These are phyloP conservation scores for Diprion similis DNA, from an alignment of 1,140 invertebrate genomes.

Conservation along the genomic window DNA sequence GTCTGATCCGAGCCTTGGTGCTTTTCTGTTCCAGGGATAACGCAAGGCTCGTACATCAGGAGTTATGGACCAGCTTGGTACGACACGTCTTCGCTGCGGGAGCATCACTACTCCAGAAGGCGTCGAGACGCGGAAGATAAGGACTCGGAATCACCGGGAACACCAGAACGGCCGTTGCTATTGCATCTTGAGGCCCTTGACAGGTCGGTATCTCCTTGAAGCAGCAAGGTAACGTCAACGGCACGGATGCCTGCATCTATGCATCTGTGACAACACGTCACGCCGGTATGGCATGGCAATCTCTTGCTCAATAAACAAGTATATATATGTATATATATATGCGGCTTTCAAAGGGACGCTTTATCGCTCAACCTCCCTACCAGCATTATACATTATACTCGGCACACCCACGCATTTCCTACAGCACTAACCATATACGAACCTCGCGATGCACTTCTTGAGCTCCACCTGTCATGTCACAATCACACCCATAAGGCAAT, in stretches of 20 bases:
- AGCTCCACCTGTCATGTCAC: too few species aligned
- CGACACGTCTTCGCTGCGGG: conserved; percentile 27
- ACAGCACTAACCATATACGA: too few species aligned
- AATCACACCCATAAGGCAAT: too few species aligned
- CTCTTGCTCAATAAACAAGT: background rate
- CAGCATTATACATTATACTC: too few species aligned
- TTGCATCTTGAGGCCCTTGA: conserved; percentile 32
- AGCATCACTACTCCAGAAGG: conserved; percentile 25
- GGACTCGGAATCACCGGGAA: background rate
- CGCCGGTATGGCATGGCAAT: background rate
- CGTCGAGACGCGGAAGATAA: conserved; percentile 19
- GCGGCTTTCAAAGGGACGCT: too few species aligned
- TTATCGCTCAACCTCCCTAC: too few species aligned
- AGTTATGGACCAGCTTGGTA: conserved; percentile 32
- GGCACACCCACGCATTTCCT: too few species aligned
- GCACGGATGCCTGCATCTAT: background rate
- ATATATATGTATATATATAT: too few species aligned
- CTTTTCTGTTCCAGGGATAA: conserved; percentile 29
- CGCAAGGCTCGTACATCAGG: conserved; percentile 28
- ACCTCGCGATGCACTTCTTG: too few species aligned
- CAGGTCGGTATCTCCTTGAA: conserved; percentile 25
- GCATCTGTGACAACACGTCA: background rate
- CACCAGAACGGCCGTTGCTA: conserved; percentile 19
- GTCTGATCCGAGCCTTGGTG: background rate
- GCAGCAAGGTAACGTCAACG: background rate